Evolutionary conservation across 2,888 invertebrate species (phyloP).

Genomic region (Drosophila borealis): DNA sequence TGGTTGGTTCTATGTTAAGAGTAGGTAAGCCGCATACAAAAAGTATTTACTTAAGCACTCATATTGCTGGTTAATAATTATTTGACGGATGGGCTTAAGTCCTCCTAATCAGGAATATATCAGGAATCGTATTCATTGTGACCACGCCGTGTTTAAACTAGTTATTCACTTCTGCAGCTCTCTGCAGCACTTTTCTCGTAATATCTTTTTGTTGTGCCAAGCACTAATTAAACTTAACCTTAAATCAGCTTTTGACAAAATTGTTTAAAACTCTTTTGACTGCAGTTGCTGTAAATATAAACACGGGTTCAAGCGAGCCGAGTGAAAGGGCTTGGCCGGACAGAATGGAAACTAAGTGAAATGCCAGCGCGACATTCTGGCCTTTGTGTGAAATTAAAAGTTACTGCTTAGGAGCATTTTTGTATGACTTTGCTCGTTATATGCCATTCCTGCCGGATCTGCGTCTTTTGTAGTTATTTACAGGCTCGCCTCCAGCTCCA

Average conservation of each 20-base stretch:
- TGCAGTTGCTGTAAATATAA: conserved; percentile 3
- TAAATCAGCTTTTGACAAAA: conserved; percentile 7
- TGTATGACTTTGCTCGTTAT: conserved; percentile 35
- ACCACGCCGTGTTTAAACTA: too few species aligned
- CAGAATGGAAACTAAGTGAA: conserved; percentile 6
- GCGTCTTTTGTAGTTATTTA: conserved; percentile 35
- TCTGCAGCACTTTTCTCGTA: too few species aligned
- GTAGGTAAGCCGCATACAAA: too few species aligned
- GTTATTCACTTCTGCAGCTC: too few species aligned
- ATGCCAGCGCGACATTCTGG: background rate
- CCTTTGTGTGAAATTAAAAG: conserved; percentile 27
- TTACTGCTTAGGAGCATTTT: conserved; percentile 28
- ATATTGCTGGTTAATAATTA: too few species aligned
- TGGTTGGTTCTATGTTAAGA: too few species aligned
- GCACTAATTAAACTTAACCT: background rate
- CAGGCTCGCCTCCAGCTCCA: conserved; percentile 9
- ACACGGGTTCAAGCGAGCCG: background rate
- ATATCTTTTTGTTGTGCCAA: too few species aligned
- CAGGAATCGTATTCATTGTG: too few species aligned
- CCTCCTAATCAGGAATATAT: too few species aligned
- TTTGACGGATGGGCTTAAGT: too few species aligned
- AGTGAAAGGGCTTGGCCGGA: background rate
- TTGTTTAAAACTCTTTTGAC: background rate
- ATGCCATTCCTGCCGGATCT: conserved; percentile 23
- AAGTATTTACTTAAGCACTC: too few species aligned